Evolutionary conservation across 37 sponge, comb jelly and placozoan species (phyloP).

Genomic region (Beroe ovata): DNA sequence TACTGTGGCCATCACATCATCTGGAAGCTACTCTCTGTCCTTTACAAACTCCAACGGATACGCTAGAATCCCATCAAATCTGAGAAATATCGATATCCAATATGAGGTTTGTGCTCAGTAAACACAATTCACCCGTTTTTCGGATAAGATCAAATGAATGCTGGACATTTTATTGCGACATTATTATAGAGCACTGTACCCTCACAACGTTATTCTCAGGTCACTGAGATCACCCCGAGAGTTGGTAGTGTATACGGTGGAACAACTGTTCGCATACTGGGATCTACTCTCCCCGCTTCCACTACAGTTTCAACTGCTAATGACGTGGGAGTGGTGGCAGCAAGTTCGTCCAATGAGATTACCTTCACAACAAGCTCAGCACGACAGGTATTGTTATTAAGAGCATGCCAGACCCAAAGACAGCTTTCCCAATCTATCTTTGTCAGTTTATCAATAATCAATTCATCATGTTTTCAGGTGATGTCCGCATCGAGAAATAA

Average conservation of each 20-base stretch:
- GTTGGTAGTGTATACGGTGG: constrained; percentile 34
- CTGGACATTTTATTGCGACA: no score
- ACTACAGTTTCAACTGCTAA: neutral
- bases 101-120: no score
- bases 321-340: neutral
- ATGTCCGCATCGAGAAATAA: neutral
- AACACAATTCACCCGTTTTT: no score
- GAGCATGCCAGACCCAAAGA: no score
- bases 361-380: neutral
- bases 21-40: neutral
- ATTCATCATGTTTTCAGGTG: neutral
- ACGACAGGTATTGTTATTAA: no score
- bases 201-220: no score
- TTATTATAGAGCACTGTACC: no score
- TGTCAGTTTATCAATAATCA: no score
- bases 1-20: neutral
- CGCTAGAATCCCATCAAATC: neutral
- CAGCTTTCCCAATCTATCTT: no score
- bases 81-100: neutral
- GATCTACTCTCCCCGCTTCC: neutral
- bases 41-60: neutral
- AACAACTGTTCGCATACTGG: neutral
- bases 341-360: neutral
- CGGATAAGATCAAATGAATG: no score
- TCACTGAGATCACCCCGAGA: neutral